A percentile compares a stretch with the other conserved stretches of the same genome.
phyloP scores from a whole-genome alignment of 2,797 vertebrate genomes.

The Luscinia megarhynchos region DNA sequence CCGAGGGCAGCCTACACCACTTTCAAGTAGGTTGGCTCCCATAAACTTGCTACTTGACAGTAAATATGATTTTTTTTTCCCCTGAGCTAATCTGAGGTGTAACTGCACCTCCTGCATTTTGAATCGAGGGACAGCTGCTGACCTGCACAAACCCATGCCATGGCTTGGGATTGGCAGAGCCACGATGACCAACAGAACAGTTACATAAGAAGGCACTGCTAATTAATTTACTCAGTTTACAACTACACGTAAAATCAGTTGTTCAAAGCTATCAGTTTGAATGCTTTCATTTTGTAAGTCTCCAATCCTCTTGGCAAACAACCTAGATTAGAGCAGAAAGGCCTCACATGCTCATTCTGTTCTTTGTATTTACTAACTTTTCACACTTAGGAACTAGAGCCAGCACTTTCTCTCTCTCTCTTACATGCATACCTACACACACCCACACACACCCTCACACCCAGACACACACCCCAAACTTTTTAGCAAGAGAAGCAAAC shows the following conservation, averaged over 20 bases:
- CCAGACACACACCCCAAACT: background rate
- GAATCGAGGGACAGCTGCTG: background rate
- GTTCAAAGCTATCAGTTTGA: background rate
- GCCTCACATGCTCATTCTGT: constrained; percentile 38
- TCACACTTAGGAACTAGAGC: background rate
- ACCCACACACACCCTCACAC: background rate
- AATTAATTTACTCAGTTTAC: constrained; percentile 48
- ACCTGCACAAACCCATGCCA: background rate
- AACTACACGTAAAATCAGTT: background rate
- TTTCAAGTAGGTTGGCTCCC: background rate
- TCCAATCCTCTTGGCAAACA: constrained; percentile 30
- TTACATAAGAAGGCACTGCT: constrained; percentile 12
- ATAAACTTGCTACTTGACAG: background rate
- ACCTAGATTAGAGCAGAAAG: constrained; percentile 38
- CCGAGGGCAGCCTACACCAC: background rate
- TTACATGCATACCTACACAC: background rate
- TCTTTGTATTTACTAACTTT: constrained; percentile 35
- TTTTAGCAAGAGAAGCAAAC: background rate
- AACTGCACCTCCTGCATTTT: background rate
- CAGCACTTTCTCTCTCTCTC: background rate
- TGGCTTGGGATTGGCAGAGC: background rate
- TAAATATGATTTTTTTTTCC: background rate
- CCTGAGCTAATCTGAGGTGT: background rate
- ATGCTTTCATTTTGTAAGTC: background rate
- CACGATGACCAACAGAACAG: background rate